Percentiles rank a stretch among this genome's conserved stretches.
Evolutionary conservation across 2,888 invertebrate species (phyloP).

Genomic region (Hirtodrosophila alboralis): DNA sequence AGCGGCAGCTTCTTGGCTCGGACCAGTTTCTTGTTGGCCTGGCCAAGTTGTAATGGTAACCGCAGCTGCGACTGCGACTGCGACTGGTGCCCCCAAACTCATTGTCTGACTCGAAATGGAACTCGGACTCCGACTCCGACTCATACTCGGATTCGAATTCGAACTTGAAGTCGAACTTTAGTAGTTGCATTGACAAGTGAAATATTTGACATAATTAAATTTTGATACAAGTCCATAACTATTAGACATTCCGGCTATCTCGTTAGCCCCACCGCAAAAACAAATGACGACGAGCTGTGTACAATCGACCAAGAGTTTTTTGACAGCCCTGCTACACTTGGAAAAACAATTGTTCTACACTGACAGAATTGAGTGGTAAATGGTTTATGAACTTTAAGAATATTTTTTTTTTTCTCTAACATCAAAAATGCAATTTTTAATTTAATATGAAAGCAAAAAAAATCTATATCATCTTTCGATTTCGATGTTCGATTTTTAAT

Average conservation of each 20-base stretch:
- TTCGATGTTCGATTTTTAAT: too few species aligned
- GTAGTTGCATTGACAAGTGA: slow-evolving; percentile 77
- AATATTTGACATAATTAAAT: slow-evolving; percentile 82
- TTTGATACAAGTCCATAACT: slow-evolving; percentile 79
- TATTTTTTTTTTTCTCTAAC: too few species aligned
- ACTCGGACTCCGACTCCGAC: slow-evolving; percentile 16
- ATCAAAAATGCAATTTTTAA: too few species aligned
- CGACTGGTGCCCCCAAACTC: slow-evolving; percentile 8
- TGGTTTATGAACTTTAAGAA: too few species aligned
- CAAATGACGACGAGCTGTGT: slow-evolving; percentile 6
- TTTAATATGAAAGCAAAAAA: too few species aligned
- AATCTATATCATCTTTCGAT: too few species aligned
- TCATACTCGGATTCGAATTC: too few species aligned
- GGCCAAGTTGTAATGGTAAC: slow-evolving; percentile 21
- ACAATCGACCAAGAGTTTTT: slow-evolving; percentile 23
- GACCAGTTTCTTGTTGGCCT: slow-evolving; percentile 23
- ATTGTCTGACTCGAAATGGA: slow-evolving; percentile 4
- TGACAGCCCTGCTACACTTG: background rate
- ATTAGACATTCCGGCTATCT: slow-evolving; percentile 57
- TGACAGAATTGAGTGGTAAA: too few species aligned
- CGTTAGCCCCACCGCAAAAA: slow-evolving; percentile 32
- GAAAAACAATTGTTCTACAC: too few species aligned
- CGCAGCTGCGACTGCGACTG: slow-evolving; percentile 43
- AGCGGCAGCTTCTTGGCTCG: slow-evolving; percentile 29
- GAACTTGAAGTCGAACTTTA: slow-evolving; percentile 28